Conservation (phyloP, 1,140 invertebrate genomes). For the Drosophila nasuta region DNA sequence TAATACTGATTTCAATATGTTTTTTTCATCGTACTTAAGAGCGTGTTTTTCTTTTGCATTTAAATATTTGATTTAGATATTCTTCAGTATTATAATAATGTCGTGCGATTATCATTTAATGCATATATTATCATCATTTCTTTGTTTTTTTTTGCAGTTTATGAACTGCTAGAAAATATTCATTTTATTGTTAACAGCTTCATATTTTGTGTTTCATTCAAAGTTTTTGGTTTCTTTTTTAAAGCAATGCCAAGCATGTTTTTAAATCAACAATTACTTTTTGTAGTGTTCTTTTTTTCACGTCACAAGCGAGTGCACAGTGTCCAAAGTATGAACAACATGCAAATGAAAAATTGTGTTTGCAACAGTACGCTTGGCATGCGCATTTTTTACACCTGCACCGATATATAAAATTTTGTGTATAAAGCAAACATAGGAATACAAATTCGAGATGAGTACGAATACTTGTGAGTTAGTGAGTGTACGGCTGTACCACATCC, state of each 20-base stretch:
- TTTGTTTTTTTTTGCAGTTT: slow-evolving; percentile 31
- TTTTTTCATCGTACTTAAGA: slow-evolving; percentile 40
- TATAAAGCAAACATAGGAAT: slow-evolving; percentile 35
- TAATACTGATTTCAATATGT: slow-evolving; percentile 42
- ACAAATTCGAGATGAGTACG: slow-evolving; percentile 2
- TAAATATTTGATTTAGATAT: slow-evolving; percentile 68
- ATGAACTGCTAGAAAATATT: slow-evolving; percentile 48
- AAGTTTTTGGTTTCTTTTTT: slow-evolving; percentile 25
- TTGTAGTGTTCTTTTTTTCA: slow-evolving; percentile 9
- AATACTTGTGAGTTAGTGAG: slow-evolving; percentile 2
- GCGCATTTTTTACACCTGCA: slow-evolving; percentile 65
- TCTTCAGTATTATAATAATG: slow-evolving; percentile 38
- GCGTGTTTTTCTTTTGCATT: slow-evolving; percentile 22
- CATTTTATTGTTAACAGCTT: slow-evolving; percentile 20
- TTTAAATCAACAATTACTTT: slow-evolving; percentile 60
- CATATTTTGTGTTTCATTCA: slow-evolving; percentile 1
- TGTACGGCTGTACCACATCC: slow-evolving; percentile 36
- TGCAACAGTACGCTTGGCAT: slow-evolving; percentile 27
- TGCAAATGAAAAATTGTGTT: slow-evolving; percentile 14
- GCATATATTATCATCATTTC: slow-evolving; percentile 3
- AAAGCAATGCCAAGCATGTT: slow-evolving; percentile 72
- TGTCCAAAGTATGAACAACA: slow-evolving; percentile 25
- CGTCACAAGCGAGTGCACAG: slow-evolving; percentile 34
- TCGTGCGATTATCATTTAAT: slow-evolving; percentile 48
- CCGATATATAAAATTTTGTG: slow-evolving; percentile 74